These are phyloP conservation scores for Dicyrtoma fusca DNA, from an alignment of 2,888 invertebrate species.

Conservation along the genomic window DNA sequence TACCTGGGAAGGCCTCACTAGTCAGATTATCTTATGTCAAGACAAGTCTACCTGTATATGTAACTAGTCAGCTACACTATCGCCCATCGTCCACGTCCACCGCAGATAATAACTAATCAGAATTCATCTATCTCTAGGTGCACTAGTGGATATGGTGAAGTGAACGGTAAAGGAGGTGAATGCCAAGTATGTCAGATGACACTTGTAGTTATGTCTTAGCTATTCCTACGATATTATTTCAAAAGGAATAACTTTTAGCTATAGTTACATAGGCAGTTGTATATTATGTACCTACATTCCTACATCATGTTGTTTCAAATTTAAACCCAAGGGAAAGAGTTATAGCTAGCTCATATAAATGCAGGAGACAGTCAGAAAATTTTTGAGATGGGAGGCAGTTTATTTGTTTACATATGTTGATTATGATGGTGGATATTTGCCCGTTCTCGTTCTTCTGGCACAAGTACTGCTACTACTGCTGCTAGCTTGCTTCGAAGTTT, in stretches of 20 bases:
- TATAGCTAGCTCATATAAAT: too few species aligned
- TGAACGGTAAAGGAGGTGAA: constrained; percentile 6
- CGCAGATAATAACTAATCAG: too few species aligned
- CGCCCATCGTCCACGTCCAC: too few species aligned
- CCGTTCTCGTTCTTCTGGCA: not conserved
- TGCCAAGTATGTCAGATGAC: constrained; percentile 15
- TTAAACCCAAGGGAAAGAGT: too few species aligned
- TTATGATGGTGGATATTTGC: not conserved
- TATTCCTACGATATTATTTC: not conserved
- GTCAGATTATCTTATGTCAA: too few species aligned
- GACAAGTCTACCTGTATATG: too few species aligned
- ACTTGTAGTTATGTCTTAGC: not conserved
- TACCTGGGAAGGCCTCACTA: not conserved
- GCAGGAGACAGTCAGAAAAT: not conserved
- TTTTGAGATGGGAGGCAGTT: not conserved
- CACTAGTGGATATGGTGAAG: not conserved
- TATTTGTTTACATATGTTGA: not conserved
- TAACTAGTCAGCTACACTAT: too few species aligned
- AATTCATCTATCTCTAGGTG: too few species aligned
- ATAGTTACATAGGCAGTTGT: too few species aligned
- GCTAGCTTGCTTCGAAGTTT: not conserved
- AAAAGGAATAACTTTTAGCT: not conserved
- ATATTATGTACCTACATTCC: too few species aligned
- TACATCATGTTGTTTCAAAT: too few species aligned
- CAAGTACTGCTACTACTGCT: not conserved